A percentile compares a stretch with the other conserved stretches of the same genome.
These are phyloP conservation scores for Microplitis manilae DNA, from an alignment of 2,888 invertebrate species.

Conservation along the genomic window DNA sequence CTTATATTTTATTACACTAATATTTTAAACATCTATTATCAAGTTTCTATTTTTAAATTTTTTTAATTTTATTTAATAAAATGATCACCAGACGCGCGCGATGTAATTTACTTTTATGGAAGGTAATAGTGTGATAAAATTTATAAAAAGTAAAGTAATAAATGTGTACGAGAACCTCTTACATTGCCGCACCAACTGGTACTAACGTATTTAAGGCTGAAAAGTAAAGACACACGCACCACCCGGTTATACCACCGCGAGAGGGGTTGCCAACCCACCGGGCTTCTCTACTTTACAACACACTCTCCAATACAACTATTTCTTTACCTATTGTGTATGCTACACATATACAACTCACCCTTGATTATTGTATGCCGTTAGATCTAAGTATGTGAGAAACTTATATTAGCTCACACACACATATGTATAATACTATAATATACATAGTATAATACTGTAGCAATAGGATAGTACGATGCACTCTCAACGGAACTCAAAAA, in stretches of 20 bases:
- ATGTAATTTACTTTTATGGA: background rate
- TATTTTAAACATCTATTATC: background rate
- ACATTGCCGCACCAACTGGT: constrained; percentile 53
- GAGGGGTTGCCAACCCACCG: constrained; percentile 44
- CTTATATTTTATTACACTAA: no score
- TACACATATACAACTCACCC: constrained; percentile 37
- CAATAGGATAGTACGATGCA: constrained; percentile 1
- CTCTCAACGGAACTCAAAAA: constrained; percentile 13
- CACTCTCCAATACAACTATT: constrained; percentile 51
- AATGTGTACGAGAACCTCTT: constrained; percentile 34
- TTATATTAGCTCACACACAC: background rate
- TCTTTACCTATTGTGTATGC: constrained; percentile 55
- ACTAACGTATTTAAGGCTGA: constrained; percentile 57
- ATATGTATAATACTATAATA: background rate
- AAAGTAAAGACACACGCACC: constrained; percentile 53
- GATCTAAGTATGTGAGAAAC: constrained; percentile 10
- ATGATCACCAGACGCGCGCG: background rate
- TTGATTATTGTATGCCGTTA: background rate
- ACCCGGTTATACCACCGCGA: constrained; percentile 45
- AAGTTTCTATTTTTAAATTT: background rate
- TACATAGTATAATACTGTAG: background rate
- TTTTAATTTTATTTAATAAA: background rate
- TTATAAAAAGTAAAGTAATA: background rate
- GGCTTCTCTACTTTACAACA: constrained; percentile 35
- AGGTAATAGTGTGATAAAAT: constrained; percentile 7